phyloP scores from a whole-genome alignment of 2,113 vertebrate genomes.

The Arothron firmamentum region DNA sequence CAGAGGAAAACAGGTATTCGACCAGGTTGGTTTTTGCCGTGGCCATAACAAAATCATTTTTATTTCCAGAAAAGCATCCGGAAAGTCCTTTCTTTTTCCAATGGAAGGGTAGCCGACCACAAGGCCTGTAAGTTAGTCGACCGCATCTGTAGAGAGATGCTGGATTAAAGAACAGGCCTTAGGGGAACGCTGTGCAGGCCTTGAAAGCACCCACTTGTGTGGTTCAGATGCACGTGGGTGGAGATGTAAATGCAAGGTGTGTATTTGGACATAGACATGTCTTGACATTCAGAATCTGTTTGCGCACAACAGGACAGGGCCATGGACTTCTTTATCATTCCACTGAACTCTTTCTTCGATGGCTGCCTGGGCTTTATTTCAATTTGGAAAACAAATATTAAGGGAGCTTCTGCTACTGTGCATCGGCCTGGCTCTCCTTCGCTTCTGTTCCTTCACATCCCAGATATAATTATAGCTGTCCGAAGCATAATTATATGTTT shows the following conservation, averaged over 20 bases:
- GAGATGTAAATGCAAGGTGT: constrained; percentile 57
- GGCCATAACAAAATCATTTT: constrained; percentile 49
- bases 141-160: constrained; percentile 51
- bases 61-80: constrained; percentile 56
- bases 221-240: constrained; percentile 44
- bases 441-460: constrained; percentile 80
- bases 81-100: constrained; percentile 59
- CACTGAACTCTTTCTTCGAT: constrained; percentile 51
- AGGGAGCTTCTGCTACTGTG: constrained; percentile 77
- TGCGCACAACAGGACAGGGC: constrained; percentile 49
- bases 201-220: constrained; percentile 60
- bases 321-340: constrained; percentile 55
- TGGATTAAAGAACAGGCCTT: constrained; percentile 65
- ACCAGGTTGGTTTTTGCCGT: constrained; percentile 19
- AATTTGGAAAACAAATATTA: constrained; percentile 72
- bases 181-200: constrained; percentile 33
- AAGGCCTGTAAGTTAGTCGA: constrained; percentile 59
- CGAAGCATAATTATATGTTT: constrained; percentile 87
- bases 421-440: constrained; percentile 57
- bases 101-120: constrained; percentile 55
- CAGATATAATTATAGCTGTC: constrained; percentile 82
- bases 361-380: constrained; percentile 62
- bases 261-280: constrained; percentile 28
- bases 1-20: constrained; percentile 68
- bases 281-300: constrained; percentile 18